Base-by-base conservation (phyloP, 2,113 vertebrate genomes). In the Neofelis nebulosa region DNA sequence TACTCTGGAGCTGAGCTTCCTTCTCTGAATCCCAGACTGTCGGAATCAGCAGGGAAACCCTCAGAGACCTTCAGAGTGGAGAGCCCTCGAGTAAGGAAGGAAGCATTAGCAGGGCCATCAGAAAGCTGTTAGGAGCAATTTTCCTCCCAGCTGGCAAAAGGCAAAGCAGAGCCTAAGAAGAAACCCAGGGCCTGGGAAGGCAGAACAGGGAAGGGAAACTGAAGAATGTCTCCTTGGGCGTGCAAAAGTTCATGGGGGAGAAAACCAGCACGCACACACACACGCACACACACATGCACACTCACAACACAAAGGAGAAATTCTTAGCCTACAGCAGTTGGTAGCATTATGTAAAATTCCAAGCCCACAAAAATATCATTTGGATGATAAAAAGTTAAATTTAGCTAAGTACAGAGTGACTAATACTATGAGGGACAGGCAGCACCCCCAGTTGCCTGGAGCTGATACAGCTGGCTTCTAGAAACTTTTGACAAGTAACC, bases 351-450 rank as follows among this genome's bases (percentile, higher is more conserved):
- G 97, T 98, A 98, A 98, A 98, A 96, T 61, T 94, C 95, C 83
- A 94, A 96, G 92, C 98, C 96, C 97, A 98, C 95, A 98, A 96
- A 98, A 98, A 98, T 98, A 98, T 98, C 98, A 97, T 97, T 98
- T 93, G 97, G 98, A 98, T 97, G 98, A 98, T 98, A 98, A 98
- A 97, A 98, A 98, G 98, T 98, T 98, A 98, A 98, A 98, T 98
- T 98, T 98, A 98, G 98, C 98, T 95, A 78, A 98, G 98, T 87
- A 98, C 98, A 98, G 98, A 96, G 98, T 98, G 98, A 98, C 98
- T 98, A 98, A 98, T 97, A 96, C 97, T 98, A 97, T 89, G 97
- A 97, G 97, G 97, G 98, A 97, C 96, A 91, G 96, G 95, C 97
- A 71, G 96, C 96, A 79, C 95, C 94, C 97, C 97, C 96, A 95